These are phyloP conservation scores for Trissolcus japonicus DNA, from an alignment of 2,888 invertebrate species.

Conservation along the genomic window DNA sequence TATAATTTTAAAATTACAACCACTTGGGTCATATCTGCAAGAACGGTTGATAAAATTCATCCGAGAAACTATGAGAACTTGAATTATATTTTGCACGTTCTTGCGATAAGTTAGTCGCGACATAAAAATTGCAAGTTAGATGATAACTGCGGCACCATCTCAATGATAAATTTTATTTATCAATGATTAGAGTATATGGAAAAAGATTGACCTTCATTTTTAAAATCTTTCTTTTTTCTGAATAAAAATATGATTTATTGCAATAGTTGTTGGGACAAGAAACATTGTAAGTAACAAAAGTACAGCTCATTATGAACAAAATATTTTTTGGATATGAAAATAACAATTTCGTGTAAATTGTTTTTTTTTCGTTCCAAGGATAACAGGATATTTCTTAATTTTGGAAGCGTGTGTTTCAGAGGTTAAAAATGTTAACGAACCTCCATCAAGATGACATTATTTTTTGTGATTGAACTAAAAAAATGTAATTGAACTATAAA, in stretches of 20 bases:
- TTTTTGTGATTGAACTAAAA: too few relatives aligned
- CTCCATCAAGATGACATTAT: too few relatives aligned
- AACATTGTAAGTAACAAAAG: too few relatives aligned
- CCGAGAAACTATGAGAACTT: slow-evolving; percentile 25
- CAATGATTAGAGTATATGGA: neutral
- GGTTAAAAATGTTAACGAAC: too few relatives aligned
- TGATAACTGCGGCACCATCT: slow-evolving; percentile 17
- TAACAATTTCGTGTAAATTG: too few relatives aligned
- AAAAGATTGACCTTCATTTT: neutral
- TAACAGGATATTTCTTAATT: too few relatives aligned
- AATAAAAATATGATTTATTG: neutral
- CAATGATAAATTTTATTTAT: slow-evolving; percentile 31
- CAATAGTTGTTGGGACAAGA: too few relatives aligned
- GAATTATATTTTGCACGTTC: slow-evolving; percentile 42
- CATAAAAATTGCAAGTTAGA: slow-evolving; percentile 18
- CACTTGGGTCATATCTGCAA: slow-evolving; percentile 19
- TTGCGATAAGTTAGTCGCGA: slow-evolving; percentile 19
- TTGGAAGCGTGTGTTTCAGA: too few relatives aligned
- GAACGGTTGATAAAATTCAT: slow-evolving; percentile 16
- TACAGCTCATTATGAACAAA: neutral
- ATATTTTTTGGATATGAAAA: neutral
- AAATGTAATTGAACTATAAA: too few relatives aligned
- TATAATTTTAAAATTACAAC: slow-evolving; percentile 34
- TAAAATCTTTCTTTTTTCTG: too few relatives aligned
- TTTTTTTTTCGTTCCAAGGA: too few relatives aligned